phyloP scores from a whole-genome alignment of 2,797 vertebrate genomes.

The Malurus leucopterus region DNA sequence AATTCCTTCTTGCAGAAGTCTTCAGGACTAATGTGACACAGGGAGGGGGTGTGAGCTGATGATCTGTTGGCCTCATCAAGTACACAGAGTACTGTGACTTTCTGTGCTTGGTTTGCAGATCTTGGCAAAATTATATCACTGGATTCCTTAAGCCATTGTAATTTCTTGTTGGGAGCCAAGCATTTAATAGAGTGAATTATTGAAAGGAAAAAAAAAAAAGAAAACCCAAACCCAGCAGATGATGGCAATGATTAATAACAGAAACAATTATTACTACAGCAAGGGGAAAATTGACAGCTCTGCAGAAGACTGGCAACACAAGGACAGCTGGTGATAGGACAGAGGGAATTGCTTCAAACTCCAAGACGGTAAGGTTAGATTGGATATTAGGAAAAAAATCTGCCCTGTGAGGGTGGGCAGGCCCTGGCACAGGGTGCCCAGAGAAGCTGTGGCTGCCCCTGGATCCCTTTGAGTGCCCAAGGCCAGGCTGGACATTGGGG shows the following conservation, averaged over 20 bases:
- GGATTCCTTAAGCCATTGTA: neutral
- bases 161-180: neutral
- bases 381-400: neutral
- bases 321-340: neutral
- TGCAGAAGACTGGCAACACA: neutral
- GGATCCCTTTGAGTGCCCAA: neutral
- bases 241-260: neutral
- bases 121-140: neutral
- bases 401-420: fast-evolving
- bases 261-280: neutral
- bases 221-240: neutral
- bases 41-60: neutral
- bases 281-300: neutral
- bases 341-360: neutral
- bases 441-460: neutral
- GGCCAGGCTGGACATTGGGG: neutral
- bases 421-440: neutral
- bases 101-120: neutral
- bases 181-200: neutral
- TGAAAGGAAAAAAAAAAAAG: neutral
- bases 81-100: neutral
- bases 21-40: neutral
- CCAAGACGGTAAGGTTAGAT: neutral
- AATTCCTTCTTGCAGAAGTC: neutral
- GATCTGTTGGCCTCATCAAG: neutral